Percentiles rank a stretch among this genome's conserved stretches.
phyloP scores from a whole-genome alignment of 2,888 invertebrate species.

The Drosophila paranaensis region DNA sequence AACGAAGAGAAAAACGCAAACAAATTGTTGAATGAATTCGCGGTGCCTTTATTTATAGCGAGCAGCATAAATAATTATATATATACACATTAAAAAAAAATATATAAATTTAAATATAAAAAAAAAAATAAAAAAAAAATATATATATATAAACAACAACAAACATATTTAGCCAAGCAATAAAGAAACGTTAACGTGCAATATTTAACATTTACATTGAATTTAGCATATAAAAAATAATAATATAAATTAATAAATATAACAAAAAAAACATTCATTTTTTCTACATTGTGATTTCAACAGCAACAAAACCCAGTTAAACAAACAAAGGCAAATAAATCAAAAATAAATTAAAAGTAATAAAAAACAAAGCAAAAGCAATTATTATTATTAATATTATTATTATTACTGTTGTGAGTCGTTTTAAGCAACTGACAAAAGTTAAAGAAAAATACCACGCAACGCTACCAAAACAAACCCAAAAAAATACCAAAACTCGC shows the following conservation, averaged over 20 bases:
- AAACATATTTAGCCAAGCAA: constrained; percentile 69
- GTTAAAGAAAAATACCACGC: constrained; percentile 10
- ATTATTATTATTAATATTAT: constrained; percentile 20
- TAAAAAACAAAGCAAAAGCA: constrained; percentile 28
- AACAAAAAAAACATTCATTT: constrained; percentile 31
- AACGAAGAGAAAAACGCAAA: constrained; percentile 3
- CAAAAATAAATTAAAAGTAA: constrained; percentile 52
- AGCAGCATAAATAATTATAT: constrained; percentile 63
- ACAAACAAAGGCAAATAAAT: constrained; percentile 56
- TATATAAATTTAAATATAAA: constrained; percentile 28
- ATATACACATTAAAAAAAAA: constrained; percentile 28
- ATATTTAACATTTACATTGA: constrained; percentile 78
- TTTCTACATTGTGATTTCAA: constrained; percentile 65
- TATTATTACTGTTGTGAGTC: constrained; percentile 51
- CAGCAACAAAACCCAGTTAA: constrained; percentile 19
- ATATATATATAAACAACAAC: constrained; percentile 28
- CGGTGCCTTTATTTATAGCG: constrained; percentile 83
- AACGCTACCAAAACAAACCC: neutral
- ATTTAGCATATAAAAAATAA: constrained; percentile 38
- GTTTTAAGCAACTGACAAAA: constrained; percentile 21
- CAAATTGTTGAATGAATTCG: constrained; percentile 83
- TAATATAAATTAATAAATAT: neutral
- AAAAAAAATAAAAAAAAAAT: constrained; percentile 48
- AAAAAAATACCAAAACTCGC: constrained; percentile 26
- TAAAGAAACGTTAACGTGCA: constrained; percentile 74